These are phyloP conservation scores for Gnathonemus echidnorhynchus DNA, from an alignment of 2,113 vertebrate species.

Conservation along the genomic window DNA sequence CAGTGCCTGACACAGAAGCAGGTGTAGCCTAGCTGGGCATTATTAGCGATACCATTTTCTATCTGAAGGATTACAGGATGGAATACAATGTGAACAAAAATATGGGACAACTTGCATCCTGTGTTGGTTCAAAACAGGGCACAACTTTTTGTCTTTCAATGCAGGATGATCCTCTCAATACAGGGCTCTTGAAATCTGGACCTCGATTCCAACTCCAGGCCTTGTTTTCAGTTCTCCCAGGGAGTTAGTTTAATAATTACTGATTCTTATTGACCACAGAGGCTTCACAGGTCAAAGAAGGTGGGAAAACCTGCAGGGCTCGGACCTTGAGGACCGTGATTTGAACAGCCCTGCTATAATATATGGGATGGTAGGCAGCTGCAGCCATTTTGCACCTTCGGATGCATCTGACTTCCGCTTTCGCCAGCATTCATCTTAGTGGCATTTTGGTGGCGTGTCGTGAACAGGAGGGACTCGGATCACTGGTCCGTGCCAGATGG, in stretches of 20 bases:
- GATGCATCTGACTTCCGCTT: not conserved
- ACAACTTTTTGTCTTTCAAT: not conserved
- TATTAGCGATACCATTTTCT: not conserved
- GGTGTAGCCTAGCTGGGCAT: not conserved
- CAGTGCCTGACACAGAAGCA: not conserved
- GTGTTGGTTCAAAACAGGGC: not conserved
- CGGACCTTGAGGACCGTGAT: not conserved
- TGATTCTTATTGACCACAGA: not conserved
- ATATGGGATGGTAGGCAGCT: not conserved
- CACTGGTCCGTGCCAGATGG: not conserved
- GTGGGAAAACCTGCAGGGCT: not conserved
- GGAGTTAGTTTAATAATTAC: not conserved
- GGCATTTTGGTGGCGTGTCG: not conserved
- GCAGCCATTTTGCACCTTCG: not conserved
- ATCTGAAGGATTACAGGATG: not conserved
- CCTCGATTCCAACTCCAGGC: not conserved
- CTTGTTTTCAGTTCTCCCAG: not conserved
- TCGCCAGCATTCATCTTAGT: not conserved
- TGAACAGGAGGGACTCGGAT: not conserved
- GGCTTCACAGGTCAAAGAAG: not conserved
- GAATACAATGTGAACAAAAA: not conserved
- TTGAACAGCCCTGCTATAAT: not conserved
- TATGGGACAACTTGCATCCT: not conserved
- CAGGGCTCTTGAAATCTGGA: not conserved
- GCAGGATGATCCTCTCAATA: not conserved